Evolutionary conservation across 2,888 invertebrate genomes (phyloP).

Genomic region (Entomobrya multifasciata): DNA sequence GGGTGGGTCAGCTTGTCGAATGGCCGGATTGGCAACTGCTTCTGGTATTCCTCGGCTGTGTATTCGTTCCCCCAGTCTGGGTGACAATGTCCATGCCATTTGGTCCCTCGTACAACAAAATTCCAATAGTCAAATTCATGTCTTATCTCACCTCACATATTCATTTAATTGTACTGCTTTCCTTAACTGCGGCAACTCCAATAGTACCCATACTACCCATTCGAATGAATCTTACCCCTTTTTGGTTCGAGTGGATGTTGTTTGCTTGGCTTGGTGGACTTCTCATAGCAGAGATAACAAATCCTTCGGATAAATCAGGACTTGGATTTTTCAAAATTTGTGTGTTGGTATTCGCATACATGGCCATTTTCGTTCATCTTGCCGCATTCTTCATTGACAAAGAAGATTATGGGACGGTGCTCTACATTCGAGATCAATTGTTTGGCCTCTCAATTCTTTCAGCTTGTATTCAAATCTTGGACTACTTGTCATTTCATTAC

Average conservation of each 20-base stretch:
- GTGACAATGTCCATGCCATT: slow-evolving; percentile 96
- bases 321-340: slow-evolving; percentile 96
- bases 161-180: slow-evolving; percentile 96
- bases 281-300: slow-evolving; percentile 91
- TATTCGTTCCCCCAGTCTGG: slow-evolving; percentile 98
- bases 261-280: slow-evolving; percentile 97
- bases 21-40: slow-evolving; percentile 98
- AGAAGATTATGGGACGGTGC: slow-evolving; percentile 84
- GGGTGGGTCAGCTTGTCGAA: slow-evolving; percentile 94
- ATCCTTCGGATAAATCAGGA: slow-evolving; percentile 98
- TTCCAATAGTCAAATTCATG: slow-evolving; percentile 99
- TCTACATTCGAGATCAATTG: slow-evolving; percentile 98
- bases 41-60: slow-evolving; percentile 94
- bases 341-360: slow-evolving; percentile 92
- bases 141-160: slow-evolving; percentile 99
- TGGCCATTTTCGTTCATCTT: slow-evolving; percentile 94
- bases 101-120: slow-evolving; percentile 97
- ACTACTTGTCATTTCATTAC: slow-evolving; percentile 99
- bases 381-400: slow-evolving; percentile 85
- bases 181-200: slow-evolving; percentile 94
- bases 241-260: slow-evolving; percentile 98
- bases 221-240: slow-evolving; percentile 88
- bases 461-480: slow-evolving; percentile 98
- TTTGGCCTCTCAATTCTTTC: slow-evolving; percentile 97
- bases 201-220: slow-evolving; percentile 88